A percentile compares a stretch with the other conserved stretches of the same genome.
These are phyloP conservation scores for Abrostola triplasia DNA, from an alignment of 2,888 invertebrate species.

Conservation along the genomic window DNA sequence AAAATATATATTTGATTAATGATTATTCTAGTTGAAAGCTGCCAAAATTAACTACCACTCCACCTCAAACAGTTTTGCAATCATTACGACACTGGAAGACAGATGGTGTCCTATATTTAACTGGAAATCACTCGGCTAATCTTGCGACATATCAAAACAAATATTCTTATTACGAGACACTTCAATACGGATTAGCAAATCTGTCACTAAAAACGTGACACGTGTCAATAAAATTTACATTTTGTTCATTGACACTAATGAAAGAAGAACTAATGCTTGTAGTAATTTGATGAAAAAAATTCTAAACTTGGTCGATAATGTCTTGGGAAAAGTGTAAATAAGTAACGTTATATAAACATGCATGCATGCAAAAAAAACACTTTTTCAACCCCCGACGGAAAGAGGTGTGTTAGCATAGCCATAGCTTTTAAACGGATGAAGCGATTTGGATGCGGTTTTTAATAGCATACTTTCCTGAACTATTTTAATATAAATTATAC, in stretches of 20 bases:
- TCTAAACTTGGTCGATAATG: too few relatives aligned
- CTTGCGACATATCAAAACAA: conserved; percentile 8
- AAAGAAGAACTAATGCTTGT: background rate
- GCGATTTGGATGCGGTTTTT: too few relatives aligned
- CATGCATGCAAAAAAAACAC: too few relatives aligned
- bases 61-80: conserved; percentile 32
- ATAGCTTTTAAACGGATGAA: too few relatives aligned
- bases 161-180: background rate
- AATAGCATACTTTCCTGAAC: too few relatives aligned
- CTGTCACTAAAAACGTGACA: background rate
- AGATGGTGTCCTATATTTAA: conserved; percentile 42
- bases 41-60: conserved; percentile 11
- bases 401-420: too few relatives aligned
- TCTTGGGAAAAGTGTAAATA: too few relatives aligned
- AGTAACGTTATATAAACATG: too few relatives aligned
- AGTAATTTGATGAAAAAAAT: background rate
- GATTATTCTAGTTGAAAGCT: too few relatives aligned
- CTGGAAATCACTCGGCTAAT: conserved; percentile 12
- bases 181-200: background rate
- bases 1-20: too few relatives aligned
- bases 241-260: background rate
- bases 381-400: too few relatives aligned
- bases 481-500: too few relatives aligned
- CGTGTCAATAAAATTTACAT: background rate
- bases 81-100: conserved; percentile 29